Evolutionary conservation across 2,113 vertebrate species (phyloP).

Genomic region (human (Homo sapiens)): DNA sequence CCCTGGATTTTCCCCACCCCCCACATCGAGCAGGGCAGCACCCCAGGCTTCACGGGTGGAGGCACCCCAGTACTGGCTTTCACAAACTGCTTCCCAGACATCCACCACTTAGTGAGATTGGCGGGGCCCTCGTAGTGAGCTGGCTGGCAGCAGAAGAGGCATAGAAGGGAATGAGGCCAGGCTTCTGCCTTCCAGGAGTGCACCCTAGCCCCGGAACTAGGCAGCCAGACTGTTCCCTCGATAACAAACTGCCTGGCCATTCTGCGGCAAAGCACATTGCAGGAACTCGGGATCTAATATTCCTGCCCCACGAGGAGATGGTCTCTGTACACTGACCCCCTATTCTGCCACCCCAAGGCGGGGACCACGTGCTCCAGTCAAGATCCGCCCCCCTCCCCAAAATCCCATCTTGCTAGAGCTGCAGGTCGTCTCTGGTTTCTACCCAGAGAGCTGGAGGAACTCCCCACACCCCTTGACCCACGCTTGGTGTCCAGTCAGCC

Average conservation of each 20-base stretch:
- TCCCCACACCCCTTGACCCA: background rate
- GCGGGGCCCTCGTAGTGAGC: background rate
- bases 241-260: background rate
- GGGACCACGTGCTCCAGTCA: constrained; percentile 17
- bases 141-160: background rate
- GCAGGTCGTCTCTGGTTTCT: constrained; percentile 25
- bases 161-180: background rate
- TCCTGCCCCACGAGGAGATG: background rate
- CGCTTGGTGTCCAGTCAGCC: background rate
- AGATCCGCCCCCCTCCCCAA: background rate
- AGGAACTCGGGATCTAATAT: background rate
- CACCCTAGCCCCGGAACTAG: background rate
- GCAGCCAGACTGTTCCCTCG: background rate
- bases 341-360: background rate
- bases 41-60: background rate
- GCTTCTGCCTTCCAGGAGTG: background rate
- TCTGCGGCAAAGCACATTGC: background rate
- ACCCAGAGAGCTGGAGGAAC: background rate
- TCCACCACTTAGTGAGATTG: background rate
- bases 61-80: background rate
- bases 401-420: background rate
- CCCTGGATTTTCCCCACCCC: no score
- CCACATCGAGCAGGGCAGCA: background rate
- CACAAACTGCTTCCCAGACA: background rate
- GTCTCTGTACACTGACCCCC: background rate